Evolutionary conservation across 1,140 invertebrate genomes (phyloP).

Genomic region (Charaxes varanes): DNA sequence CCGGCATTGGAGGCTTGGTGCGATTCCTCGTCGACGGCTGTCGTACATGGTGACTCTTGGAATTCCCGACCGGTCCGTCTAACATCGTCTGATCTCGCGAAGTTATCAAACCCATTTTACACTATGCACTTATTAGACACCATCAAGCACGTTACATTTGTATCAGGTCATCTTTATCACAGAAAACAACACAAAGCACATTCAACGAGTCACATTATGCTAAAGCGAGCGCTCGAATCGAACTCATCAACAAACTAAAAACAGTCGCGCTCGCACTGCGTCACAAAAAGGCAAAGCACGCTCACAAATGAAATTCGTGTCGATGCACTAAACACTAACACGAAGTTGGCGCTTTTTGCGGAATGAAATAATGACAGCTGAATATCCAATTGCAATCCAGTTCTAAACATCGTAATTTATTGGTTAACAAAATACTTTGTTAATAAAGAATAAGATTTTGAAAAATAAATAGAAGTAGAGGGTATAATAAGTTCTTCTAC

Average conservation of each 20-base stretch:
- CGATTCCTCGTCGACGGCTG: slow-evolving; percentile 84
- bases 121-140: slow-evolving; percentile 45
- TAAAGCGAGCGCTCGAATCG: slow-evolving; percentile 15
- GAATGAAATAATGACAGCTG: too few relatives aligned
- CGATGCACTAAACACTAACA: too few relatives aligned
- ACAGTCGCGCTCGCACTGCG: too few relatives aligned
- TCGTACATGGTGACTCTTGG: slow-evolving; percentile 74
- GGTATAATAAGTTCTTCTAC: too few relatives aligned
- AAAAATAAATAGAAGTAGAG: too few relatives aligned
- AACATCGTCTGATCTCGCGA: slow-evolving; percentile 70
- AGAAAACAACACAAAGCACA: slow-evolving; percentile 47
- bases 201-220: slow-evolving; percentile 26
- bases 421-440: too few relatives aligned
- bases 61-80: slow-evolving; percentile 59
- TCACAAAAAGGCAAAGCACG: too few relatives aligned
- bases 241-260: slow-evolving; percentile 24
- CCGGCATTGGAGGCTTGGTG: slow-evolving; percentile 91
- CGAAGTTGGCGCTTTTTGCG: too few relatives aligned
- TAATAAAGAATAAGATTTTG: too few relatives aligned
- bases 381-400: too few relatives aligned
- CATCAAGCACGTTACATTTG: slow-evolving; percentile 44
- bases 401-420: too few relatives aligned
- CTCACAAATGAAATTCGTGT: too few relatives aligned
- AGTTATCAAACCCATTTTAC: slow-evolving; percentile 72
- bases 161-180: slow-evolving; percentile 65